A percentile compares a stretch with the other conserved stretches of the same genome.
Conservation (phyloP, 1,140 invertebrate species). For the Temnothorax longispinosus region DNA sequence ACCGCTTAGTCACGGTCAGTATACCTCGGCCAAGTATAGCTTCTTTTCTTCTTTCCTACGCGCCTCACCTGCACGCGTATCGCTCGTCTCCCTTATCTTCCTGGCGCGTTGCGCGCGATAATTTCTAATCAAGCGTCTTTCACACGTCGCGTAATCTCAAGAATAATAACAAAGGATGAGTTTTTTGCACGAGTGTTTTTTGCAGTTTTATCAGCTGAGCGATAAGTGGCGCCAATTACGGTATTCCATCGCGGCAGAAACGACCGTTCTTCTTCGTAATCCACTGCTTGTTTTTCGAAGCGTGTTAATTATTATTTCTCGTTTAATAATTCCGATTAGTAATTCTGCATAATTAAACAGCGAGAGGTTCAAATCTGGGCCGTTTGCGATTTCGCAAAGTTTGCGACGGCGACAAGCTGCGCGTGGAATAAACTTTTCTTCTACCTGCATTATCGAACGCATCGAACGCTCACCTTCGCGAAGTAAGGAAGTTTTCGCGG, state of each 20-base stretch:
- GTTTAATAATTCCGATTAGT: neutral
- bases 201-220: neutral
- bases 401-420: neutral
- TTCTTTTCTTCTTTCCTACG: neutral
- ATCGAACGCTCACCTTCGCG: neutral
- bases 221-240: neutral
- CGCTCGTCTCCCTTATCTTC: neutral
- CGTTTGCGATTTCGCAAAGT: neutral
- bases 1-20: slow-evolving; percentile 22
- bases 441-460: neutral
- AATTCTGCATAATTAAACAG: neutral
- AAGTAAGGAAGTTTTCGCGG: neutral
- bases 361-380: neutral
- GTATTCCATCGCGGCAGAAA: too few species aligned
- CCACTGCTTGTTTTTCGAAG: neutral
- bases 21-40: slow-evolving; percentile 5
- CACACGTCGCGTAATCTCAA: neutral
- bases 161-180: neutral
- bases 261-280: neutral
- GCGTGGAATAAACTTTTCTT: neutral
- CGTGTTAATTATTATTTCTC: neutral
- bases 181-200: neutral
- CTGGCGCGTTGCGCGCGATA: neutral
- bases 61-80: neutral
- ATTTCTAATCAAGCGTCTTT: slow-evolving; percentile 25